Percentiles rank a stretch among this genome's conserved stretches.
phyloP scores from a whole-genome alignment of 2,797 vertebrate genomes.

The Erpetoichthys calabaricus region DNA sequence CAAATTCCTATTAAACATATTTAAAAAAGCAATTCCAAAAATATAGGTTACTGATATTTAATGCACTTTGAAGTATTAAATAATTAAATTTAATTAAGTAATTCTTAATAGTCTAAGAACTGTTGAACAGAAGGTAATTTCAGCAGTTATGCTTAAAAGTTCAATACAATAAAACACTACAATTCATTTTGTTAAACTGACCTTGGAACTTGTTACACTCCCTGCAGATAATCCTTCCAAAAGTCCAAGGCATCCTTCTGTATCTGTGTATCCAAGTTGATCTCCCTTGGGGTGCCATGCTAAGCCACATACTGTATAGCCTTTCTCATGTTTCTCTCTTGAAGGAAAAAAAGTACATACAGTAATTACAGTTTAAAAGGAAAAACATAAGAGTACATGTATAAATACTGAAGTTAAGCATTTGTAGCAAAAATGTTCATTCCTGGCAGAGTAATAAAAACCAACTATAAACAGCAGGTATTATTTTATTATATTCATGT shows the following conservation, averaged over 20 bases:
- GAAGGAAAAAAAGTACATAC: constrained; percentile 14
- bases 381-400: too few species aligned
- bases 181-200: constrained; percentile 21
- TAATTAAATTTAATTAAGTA: too few species aligned
- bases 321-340: constrained; percentile 86
- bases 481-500: background rate
- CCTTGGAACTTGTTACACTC: constrained; percentile 24
- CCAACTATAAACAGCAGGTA: constrained; percentile 1
- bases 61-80: too few species aligned
- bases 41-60: too few species aligned
- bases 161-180: too few species aligned
- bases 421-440: constrained; percentile 10
- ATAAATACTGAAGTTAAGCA: too few species aligned
- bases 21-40: too few species aligned
- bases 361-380: background rate
- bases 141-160: too few species aligned
- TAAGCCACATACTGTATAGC: constrained; percentile 70
- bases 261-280: constrained; percentile 79
- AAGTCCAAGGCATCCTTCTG: constrained; percentile 80
- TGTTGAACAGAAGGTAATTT: too few species aligned
- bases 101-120: too few species aligned
- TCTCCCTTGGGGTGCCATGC: constrained; percentile 72
- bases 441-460: constrained; percentile 10
- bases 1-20: too few species aligned
- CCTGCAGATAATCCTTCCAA: constrained; percentile 54